Percentiles rank a stretch among this genome's conserved stretches.
Evolutionary conservation across 30 jellyfish, hydroid and myxozoan species (phyloP).

Genomic region (Clytia hemisphaerica): DNA sequence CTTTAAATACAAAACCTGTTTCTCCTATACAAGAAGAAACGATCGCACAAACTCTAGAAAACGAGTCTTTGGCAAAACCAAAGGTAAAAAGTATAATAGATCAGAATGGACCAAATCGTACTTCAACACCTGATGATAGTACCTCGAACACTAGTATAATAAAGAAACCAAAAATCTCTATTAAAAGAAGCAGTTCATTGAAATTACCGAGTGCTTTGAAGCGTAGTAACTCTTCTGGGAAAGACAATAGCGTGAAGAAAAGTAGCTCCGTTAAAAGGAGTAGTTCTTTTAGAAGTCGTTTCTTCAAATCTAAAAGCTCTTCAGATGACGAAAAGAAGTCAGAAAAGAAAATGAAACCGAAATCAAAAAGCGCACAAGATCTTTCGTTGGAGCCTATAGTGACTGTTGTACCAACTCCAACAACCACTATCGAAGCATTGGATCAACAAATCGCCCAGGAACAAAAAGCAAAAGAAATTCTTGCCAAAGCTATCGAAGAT

Average conservation of each 20-base stretch:
- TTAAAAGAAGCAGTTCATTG: constrained; percentile 37
- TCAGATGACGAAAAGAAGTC: constrained; percentile 1
- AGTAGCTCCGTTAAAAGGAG: constrained; percentile 44
- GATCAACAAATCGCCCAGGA: constrained; percentile 19
- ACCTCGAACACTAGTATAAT: background rate
- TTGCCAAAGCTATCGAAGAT: constrained; percentile 44
- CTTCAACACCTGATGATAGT: constrained; percentile 26
- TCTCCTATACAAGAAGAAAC: constrained; percentile 15
- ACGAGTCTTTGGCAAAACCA: no score
- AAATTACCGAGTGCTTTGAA: constrained; percentile 14
- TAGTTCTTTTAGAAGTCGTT: constrained; percentile 34
- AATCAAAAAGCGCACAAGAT: constrained; percentile 28
- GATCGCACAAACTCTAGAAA: constrained; percentile 9
- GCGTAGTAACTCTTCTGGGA: constrained; percentile 22
- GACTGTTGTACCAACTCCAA: background rate
- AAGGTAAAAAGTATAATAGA: no score
- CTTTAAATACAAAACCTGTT: background rate
- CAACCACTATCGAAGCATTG: background rate
- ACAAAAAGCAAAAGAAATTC: constrained; percentile 21
- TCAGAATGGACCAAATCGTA: no score
- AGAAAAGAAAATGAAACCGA: constrained; percentile 2
- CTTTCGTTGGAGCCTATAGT: background rate
- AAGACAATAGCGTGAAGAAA: constrained; percentile 12
- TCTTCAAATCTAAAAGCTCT: constrained; percentile 20
- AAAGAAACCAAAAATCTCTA: background rate